These are phyloP conservation scores for Luidia sarsii DNA, from an alignment of 53 echinoderm and acorn worm species.

Conservation along the genomic window DNA sequence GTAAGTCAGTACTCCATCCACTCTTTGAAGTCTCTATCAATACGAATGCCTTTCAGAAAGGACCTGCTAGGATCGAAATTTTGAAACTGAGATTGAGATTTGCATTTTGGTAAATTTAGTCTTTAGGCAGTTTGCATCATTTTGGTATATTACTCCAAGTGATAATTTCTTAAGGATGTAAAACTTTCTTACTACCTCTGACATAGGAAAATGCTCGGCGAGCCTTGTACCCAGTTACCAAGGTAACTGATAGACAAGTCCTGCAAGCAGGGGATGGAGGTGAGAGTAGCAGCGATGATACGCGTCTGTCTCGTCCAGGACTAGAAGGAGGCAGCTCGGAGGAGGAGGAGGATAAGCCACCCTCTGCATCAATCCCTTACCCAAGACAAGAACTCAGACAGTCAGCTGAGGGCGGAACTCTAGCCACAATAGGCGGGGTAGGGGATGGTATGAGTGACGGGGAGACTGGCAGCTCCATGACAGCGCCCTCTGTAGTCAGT, in stretches of 20 bases:
- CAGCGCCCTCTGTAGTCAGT: constrained; percentile 42
- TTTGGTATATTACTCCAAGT: too few relatives aligned
- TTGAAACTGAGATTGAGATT: too few relatives aligned
- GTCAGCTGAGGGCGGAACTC: constrained; percentile 94
- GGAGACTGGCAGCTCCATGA: constrained; percentile 53
- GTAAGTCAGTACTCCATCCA: too few relatives aligned
- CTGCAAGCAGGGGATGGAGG: constrained; percentile 51
- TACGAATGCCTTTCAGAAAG: too few relatives aligned
- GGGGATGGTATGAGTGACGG: constrained; percentile 99
- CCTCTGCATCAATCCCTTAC: constrained; percentile 24
- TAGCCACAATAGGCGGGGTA: too few relatives aligned
- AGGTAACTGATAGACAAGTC: constrained; percentile 9
- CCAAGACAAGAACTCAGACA: constrained; percentile 48
- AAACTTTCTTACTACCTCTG: too few relatives aligned
- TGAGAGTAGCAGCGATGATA: constrained; percentile 46
- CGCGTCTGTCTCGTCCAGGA: constrained; percentile 63
- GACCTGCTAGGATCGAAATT: too few relatives aligned
- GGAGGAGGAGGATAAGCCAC: constrained; percentile 58
- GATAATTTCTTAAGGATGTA: too few relatives aligned
- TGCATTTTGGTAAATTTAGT: too few relatives aligned
- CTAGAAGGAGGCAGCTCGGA: constrained; percentile 96
- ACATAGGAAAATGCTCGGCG: constrained; percentile 58
- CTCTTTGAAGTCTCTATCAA: too few relatives aligned
- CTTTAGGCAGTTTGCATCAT: too few relatives aligned
- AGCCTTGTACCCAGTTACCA: constrained; percentile 2